Evolutionary conservation across 2,113 vertebrate genomes (phyloP).

Genomic region (Spea bombifrons): DNA sequence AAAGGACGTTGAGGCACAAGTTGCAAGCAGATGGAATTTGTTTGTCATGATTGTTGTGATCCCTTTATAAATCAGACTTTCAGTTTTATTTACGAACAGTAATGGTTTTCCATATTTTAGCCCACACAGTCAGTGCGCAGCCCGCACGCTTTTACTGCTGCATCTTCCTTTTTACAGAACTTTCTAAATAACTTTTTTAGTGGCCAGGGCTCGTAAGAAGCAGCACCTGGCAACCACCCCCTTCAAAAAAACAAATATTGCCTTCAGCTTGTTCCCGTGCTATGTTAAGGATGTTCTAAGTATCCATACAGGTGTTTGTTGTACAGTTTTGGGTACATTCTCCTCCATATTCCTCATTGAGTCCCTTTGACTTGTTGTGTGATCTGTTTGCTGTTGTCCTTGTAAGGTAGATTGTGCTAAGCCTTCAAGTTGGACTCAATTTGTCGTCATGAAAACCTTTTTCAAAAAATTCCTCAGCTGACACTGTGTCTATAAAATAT

Average conservation of each 20-base stretch:
- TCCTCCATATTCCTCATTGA: not conserved
- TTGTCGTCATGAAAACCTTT: slow-evolving; percentile 46
- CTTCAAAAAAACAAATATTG: not conserved
- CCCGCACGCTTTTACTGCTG: not conserved
- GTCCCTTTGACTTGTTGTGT: slow-evolving; percentile 11
- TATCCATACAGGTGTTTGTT: not conserved
- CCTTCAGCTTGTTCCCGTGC: not conserved
- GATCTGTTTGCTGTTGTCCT: slow-evolving; percentile 38
- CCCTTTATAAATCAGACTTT: not conserved
- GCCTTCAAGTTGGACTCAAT: slow-evolving; percentile 36
- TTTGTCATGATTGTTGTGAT: not conserved
- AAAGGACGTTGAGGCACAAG: not conserved
- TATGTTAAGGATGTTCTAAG: slow-evolving; percentile 4
- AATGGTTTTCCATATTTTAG: not conserved
- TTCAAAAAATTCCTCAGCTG: slow-evolving; percentile 40
- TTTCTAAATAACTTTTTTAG: no score
- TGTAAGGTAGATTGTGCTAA: slow-evolving; percentile 38
- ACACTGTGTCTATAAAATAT: slow-evolving; percentile 46
- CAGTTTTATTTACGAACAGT: not conserved
- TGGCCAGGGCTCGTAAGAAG: not conserved
- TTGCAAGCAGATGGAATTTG: not conserved
- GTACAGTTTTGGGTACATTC: not conserved
- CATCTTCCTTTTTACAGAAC: no score
- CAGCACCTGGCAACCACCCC: not conserved
- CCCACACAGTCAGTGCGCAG: not conserved